Base-by-base conservation (phyloP, 2,797 vertebrate genomes). In the Lerista edwardsae region DNA sequence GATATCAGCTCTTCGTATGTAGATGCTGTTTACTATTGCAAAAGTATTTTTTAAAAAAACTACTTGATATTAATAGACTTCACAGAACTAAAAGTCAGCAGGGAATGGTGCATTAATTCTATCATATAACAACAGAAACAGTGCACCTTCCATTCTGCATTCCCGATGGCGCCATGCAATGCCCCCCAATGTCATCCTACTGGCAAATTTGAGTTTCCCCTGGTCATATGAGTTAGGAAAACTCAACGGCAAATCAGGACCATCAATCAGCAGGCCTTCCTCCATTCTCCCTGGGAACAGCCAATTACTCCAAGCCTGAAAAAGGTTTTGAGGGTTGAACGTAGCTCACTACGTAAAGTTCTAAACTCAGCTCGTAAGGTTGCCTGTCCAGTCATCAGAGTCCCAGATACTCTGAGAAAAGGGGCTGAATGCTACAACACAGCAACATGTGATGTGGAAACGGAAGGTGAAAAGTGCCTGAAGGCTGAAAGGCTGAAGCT, bases 11-110 rank as follows among this genome's bases (percentile, higher is more conserved):
- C 44, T 44, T 51, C 5, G 59, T 64, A 34, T 31, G 79, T 47
- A 4, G 8, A 64, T 65, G 34, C 27, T 76, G 27, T 81, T 87
- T 87, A 86, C 41, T 64, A 9, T 23, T 51, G 47, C 47, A 51
- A 51, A 51, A 51, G 47, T 51, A 51, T 91, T 83, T 91, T 83
- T 69, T 72, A 75, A 88, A 23, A 27, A 57, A 83, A 34, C 1
- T 41, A 1, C 36, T 90, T 10, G 12, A 34, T 73, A 14, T 6
- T 75, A 86, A 86, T 44, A 47, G 2, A 55, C 61, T 55, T 80
- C n/a, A 71, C 47, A 71, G 62, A 64, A 11, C 78, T 1, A 83
- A 47, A 82, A 68, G 65, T 71, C 10, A 72, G 17, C 27, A 41
- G 64, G 1, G 62, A 12, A 41, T 17, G n/a, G 27, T 2, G 64